Evolutionary conservation across 2,113 vertebrate species (phyloP), one percentile per base, ranked within the genome.

Genomic region (Antechinus flavipes): DNA sequence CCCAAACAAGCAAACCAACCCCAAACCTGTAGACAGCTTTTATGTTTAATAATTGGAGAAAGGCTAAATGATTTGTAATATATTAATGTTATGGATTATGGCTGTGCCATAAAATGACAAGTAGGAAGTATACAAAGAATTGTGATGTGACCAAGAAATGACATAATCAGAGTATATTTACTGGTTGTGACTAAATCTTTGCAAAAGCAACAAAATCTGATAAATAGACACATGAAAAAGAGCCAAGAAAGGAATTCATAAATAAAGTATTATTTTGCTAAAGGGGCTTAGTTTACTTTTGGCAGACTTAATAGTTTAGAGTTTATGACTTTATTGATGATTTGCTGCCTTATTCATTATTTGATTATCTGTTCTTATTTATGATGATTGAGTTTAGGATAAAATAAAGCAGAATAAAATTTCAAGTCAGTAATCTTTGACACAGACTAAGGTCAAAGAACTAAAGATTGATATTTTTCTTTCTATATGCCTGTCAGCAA

Each of bases 361-460:
- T 58, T 27, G 26, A 27, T 58, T 58, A 58, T 68, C 2, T n/a
- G 19, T 42, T 42, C 68, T 84, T 84, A 7, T 23, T 42, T n/a
- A 84, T 42, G n/a, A n/a, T 42, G 42, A n/a, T 84, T 84, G 68
- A 84, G 68, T 42, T 22, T 84, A 84, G 68, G n/a, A 42, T 84
- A 23, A 84, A 76, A 76, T 19, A 76, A 84, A 84, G 68, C n/a
- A 23, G 8, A 42, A 23, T 19, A 84, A 84, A 42, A 84, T 84
- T 84, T 76, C 76, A 93, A 19, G 30, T 95, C 54, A 89, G 12
- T 11, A 96, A 96, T 91, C 35, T 89, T 92, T 95, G 84, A 96
- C 24, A 91, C 93, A 55, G 52, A 92, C 56, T 96, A 46, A 91
- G 90, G 52, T 92, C 8, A 90, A 42, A 54, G 42, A 35, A 96